Percentiles rank a stretch among this genome's conserved stretches.
These are phyloP conservation scores for Megaleporinus macrocephalus DNA, from an alignment of 2,113 vertebrate species.

Conservation along the genomic window DNA sequence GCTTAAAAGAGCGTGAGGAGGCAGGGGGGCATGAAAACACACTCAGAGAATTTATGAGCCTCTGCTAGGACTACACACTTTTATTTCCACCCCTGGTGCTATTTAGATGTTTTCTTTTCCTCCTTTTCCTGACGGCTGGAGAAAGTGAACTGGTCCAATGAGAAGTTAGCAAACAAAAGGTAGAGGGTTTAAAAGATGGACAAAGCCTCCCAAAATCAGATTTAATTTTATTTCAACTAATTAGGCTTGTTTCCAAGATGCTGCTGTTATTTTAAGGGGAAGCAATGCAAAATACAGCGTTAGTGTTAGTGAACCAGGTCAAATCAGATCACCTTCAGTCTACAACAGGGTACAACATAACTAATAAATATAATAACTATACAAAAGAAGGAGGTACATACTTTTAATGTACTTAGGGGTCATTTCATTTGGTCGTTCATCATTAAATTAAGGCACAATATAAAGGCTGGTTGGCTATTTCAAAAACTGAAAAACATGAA, in stretches of 20 bases:
- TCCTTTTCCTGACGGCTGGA: neutral
- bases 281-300: neutral
- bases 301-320: neutral
- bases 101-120: slow-evolving; percentile 38
- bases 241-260: neutral
- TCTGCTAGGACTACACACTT: slow-evolving; percentile 6
- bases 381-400: too few species aligned
- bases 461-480: too few species aligned
- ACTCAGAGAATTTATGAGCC: slow-evolving; percentile 44
- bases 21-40: slow-evolving; percentile 18
- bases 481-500: too few species aligned
- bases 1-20: neutral
- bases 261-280: neutral
- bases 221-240: neutral
- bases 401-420: too few species aligned
- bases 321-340: too few species aligned
- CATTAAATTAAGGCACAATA: too few species aligned
- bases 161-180: slow-evolving; percentile 20
- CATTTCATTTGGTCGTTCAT: too few species aligned
- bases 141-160: slow-evolving; percentile 12
- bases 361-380: neutral
- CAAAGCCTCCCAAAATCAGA: neutral
- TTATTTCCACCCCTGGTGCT: slow-evolving; percentile 41
- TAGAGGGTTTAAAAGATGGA: neutral
- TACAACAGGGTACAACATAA: neutral